Conservation (phyloP, 2,113 vertebrate genomes). For the Labrus mixtus region DNA sequence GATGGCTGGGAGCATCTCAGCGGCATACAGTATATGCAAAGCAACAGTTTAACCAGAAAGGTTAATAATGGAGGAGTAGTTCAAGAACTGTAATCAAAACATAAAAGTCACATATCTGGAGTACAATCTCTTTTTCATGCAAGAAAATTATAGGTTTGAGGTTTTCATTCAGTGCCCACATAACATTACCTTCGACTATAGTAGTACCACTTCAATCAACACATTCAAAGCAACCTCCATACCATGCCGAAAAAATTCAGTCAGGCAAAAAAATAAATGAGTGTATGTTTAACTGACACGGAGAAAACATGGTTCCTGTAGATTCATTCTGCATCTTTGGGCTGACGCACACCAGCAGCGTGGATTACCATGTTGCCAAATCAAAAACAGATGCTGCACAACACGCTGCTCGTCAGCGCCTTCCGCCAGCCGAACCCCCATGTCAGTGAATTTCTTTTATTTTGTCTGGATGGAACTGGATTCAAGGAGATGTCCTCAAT, state of each 20-base stretch:
- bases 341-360: constrained; percentile 47
- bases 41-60: constrained; percentile 54
- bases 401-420: constrained; percentile 49
- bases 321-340: constrained; percentile 39
- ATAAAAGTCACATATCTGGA: not conserved
- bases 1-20: constrained; percentile 63
- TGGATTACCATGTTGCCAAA: constrained; percentile 41
- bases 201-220: constrained; percentile 13
- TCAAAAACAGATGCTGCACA: constrained; percentile 31
- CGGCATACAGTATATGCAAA: constrained; percentile 55
- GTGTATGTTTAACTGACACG: constrained; percentile 24
- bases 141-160: not conserved
- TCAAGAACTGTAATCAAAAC: not conserved
- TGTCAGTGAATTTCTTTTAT: constrained; percentile 19
- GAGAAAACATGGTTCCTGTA: constrained; percentile 39
- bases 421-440: constrained; percentile 34
- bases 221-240: not conserved
- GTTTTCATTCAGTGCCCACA: not conserved
- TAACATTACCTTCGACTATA: constrained; percentile 1
- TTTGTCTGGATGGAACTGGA: constrained; percentile 32
- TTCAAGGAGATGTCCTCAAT: constrained; percentile 65
- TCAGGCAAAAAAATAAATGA: not conserved
- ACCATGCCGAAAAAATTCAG: constrained; percentile 11
- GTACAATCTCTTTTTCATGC: not conserved
- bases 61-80: constrained; percentile 10